These are phyloP conservation scores for Plebejus melissa DNA, from an alignment of 2,888 invertebrate species.

Conservation along the genomic window DNA sequence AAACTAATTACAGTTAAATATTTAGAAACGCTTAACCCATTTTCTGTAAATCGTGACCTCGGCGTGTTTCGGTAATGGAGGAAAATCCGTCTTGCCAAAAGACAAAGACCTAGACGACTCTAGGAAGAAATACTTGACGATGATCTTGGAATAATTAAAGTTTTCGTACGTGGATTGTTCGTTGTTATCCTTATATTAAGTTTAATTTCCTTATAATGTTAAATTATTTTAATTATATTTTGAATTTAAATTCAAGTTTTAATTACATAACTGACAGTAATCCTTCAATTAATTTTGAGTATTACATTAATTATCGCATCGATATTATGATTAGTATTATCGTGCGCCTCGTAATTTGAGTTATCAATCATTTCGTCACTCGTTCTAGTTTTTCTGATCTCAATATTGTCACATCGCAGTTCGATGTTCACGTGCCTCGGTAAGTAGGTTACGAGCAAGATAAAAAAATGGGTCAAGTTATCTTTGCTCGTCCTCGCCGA, in stretches of 20 bases:
- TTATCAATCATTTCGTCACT: conserved; percentile 42
- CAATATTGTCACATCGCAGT: conserved; percentile 41
- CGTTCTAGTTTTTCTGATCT: conserved; percentile 38
- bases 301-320: background rate
- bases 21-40: conserved; percentile 75
- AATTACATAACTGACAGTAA: background rate
- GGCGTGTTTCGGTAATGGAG: background rate
- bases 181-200: background rate
- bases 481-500: conserved; percentile 74
- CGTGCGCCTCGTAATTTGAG: conserved; percentile 11
- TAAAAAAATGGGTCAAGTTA: conserved; percentile 79
- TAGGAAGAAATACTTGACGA: conserved; percentile 42
- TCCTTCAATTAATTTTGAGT: background rate
- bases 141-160: background rate
- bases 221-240: background rate
- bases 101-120: conserved; percentile 34
- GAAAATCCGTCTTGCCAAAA: conserved; percentile 11
- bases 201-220: background rate
- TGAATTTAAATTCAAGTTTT: background rate
- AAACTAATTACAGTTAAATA: conserved; percentile 45
- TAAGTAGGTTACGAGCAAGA: conserved; percentile 72
- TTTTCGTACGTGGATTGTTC: background rate
- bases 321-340: background rate
- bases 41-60: conserved; percentile 39
- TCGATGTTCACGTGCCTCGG: conserved; percentile 54